These are phyloP conservation scores for Schrankia costaestrigalis DNA, from an alignment of 2,888 invertebrate genomes.

Conservation along the genomic window DNA sequence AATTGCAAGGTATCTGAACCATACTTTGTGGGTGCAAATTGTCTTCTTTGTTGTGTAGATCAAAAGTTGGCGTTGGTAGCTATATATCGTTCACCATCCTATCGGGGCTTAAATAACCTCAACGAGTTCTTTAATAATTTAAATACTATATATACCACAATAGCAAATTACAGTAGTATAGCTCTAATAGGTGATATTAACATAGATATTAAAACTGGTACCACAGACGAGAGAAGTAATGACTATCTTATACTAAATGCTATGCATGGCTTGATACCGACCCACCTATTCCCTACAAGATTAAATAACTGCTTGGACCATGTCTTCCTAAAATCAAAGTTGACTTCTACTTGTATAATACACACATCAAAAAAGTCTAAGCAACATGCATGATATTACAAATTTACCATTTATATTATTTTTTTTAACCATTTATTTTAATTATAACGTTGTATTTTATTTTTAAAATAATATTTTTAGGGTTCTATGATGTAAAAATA, in stretches of 20 bases:
- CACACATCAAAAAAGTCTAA: no score
- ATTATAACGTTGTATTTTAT: no score
- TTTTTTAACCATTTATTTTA: no score
- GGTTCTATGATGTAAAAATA: no score
- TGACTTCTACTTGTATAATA: no score
- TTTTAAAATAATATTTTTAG: no score
- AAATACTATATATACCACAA: background rate
- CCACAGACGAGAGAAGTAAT: background rate
- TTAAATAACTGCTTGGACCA: no score
- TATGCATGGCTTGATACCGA: background rate
- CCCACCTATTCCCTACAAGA: no score
- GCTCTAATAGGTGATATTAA: background rate
- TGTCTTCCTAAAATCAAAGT: no score
- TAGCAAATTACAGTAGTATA: background rate
- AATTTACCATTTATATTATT: no score
- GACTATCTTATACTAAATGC: background rate
- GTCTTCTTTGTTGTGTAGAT: background rate
- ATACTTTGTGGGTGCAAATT: background rate
- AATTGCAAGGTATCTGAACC: background rate
- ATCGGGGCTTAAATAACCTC: background rate
- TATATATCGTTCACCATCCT: slow-evolving; percentile 1
- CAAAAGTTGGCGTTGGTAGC: background rate
- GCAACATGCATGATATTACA: no score
- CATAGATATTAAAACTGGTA: background rate
- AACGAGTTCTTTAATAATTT: background rate